Percentiles rank a stretch among this genome's conserved stretches.
Evolutionary conservation across 2,888 invertebrate genomes (phyloP).

Genomic region (Caenorhabditis zanzibari): DNA sequence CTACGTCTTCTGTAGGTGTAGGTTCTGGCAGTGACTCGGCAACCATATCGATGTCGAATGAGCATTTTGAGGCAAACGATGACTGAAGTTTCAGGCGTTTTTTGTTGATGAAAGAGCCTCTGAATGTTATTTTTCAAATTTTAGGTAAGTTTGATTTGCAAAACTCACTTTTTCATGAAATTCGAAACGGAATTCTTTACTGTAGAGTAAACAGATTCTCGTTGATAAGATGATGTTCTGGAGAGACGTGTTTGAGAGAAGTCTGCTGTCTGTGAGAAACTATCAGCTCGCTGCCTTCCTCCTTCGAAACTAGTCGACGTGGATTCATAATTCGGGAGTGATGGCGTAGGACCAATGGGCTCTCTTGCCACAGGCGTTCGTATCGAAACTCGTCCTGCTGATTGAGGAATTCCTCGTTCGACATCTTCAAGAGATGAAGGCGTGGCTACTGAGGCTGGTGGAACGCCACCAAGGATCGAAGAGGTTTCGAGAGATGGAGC

Average conservation of each 20-base stretch:
- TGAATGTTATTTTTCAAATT: neutral
- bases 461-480: neutral
- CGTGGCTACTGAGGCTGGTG: neutral
- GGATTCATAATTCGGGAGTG: constrained; percentile 44
- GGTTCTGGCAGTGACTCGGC: neutral
- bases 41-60: constrained; percentile 51
- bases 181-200: constrained; percentile 45
- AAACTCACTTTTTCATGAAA: constrained; percentile 53
- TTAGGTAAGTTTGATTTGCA: neutral
- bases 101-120: constrained; percentile 60
- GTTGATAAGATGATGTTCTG: constrained; percentile 9
- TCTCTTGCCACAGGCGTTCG: constrained; percentile 11
- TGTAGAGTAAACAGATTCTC: constrained; percentile 42
- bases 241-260: constrained; percentile 36
- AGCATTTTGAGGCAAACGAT: constrained; percentile 53
- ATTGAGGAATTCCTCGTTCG: constrained; percentile 17
- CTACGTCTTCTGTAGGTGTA: constrained; percentile 15
- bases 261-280: constrained; percentile 45
- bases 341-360: constrained; percentile 37
- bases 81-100: constrained; percentile 41
- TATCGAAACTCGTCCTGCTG: neutral
- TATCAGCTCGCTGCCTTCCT: constrained; percentile 17
- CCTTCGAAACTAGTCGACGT: constrained; percentile 52
- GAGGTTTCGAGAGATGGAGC: constrained; percentile 5
- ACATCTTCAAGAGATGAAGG: constrained; percentile 33